Conservation (phyloP, 2,888 invertebrate genomes). For the Eupithecia tripunctaria region DNA sequence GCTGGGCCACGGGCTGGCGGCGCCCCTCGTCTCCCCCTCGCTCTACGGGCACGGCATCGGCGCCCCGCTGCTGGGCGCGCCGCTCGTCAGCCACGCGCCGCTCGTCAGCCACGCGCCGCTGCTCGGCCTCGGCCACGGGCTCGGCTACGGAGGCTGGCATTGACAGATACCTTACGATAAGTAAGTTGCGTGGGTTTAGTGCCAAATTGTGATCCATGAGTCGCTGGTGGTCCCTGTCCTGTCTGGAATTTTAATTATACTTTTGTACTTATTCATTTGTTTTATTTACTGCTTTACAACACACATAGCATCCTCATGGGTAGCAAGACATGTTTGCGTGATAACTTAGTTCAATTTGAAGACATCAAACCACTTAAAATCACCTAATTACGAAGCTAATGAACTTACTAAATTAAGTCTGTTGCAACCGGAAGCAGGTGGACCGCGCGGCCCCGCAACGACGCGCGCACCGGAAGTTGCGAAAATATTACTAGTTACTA, state of each 20-base stretch:
- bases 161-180: slow-evolving; percentile 43
- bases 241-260: slow-evolving; percentile 40
- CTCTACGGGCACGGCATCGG: slow-evolving; percentile 54
- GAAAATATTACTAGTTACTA: not conserved
- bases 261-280: slow-evolving; percentile 25
- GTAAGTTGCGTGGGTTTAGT: slow-evolving; percentile 50
- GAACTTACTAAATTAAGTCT: slow-evolving; percentile 4
- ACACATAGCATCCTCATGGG: not conserved
- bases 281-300: slow-evolving; percentile 8
- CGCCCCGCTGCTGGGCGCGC: slow-evolving; percentile 46
- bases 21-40: slow-evolving; percentile 42
- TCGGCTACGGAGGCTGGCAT: slow-evolving; percentile 58
- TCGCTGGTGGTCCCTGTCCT: slow-evolving; percentile 45
- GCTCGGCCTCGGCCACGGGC: slow-evolving; percentile 62
- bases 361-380: not conserved
- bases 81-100: slow-evolving; percentile 45
- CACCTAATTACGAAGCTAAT: slow-evolving; percentile 13
- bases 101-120: slow-evolving; percentile 51
- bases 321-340: not conserved
- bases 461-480: slow-evolving; percentile 34
- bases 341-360: not conserved
- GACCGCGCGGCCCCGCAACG: slow-evolving; percentile 24
- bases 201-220: slow-evolving; percentile 59
- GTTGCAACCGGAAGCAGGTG: slow-evolving; percentile 33
- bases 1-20: slow-evolving; percentile 48